Conservation (phyloP, 2,113 vertebrate genomes). For the Noctilio leporinus region DNA sequence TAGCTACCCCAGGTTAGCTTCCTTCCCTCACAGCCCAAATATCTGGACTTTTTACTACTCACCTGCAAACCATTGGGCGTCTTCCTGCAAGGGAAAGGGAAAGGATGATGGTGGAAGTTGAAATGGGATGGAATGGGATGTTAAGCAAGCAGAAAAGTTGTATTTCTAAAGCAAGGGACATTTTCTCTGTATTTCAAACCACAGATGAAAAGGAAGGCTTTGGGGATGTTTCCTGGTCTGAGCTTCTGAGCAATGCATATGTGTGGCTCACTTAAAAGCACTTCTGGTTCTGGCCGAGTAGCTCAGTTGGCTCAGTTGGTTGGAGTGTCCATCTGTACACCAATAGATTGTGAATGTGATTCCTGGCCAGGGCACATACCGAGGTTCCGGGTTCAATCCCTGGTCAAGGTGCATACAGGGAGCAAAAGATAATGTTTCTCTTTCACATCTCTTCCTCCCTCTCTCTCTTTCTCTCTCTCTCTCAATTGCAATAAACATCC, state of each 20-base stretch:
- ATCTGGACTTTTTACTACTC: background rate
- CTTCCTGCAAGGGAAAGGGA: background rate
- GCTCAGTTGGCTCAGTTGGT: too few species aligned
- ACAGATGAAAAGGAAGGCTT: background rate
- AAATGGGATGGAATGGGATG: background rate
- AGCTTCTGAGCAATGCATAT: background rate
- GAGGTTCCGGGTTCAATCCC: too few species aligned
- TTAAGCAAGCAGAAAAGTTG: background rate
- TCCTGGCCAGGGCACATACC: too few species aligned
- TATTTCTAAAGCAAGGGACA: background rate
- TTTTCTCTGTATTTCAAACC: background rate
- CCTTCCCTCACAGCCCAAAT: too few species aligned
- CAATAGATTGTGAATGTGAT: too few species aligned
- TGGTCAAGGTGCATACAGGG: too few species aligned
- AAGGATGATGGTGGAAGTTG: background rate
- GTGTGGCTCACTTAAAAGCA: background rate
- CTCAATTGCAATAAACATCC: too few species aligned
- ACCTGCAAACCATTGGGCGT: background rate
- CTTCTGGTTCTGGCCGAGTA: background rate
- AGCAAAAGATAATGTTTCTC: too few species aligned
- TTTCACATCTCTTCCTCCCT: too few species aligned
- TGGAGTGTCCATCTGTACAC: too few species aligned
- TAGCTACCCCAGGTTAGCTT: background rate
- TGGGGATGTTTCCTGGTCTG: background rate
- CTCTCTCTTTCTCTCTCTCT: too few species aligned